phyloP scores from a whole-genome alignment of 2,113 vertebrate genomes.

The Equus przewalskii region DNA sequence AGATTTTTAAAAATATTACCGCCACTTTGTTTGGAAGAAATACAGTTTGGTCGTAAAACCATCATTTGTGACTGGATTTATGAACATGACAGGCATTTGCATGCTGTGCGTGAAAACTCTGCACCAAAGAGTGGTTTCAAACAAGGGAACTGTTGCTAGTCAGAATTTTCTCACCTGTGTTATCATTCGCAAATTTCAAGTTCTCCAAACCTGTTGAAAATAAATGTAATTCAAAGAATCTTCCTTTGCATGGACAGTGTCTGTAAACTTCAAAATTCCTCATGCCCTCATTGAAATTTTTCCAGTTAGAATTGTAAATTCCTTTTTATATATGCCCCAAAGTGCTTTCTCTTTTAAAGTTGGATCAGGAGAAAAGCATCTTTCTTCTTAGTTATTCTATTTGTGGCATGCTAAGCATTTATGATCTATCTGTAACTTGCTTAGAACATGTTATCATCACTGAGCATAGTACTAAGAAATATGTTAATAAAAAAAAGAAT shows the following conservation, averaged over 20 bases:
- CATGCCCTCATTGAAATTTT: neutral
- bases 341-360: slow-evolving; percentile 17
- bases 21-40: slow-evolving; percentile 86
- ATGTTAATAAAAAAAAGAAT: neutral
- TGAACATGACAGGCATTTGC: slow-evolving; percentile 81
- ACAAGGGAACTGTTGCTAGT: slow-evolving; percentile 65
- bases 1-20: slow-evolving; percentile 87
- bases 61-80: slow-evolving; percentile 85
- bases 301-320: neutral
- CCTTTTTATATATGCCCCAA: neutral
- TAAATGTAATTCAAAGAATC: neutral
- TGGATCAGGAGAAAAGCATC: neutral
- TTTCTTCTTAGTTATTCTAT: slow-evolving; percentile 8
- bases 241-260: neutral
- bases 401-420: neutral
- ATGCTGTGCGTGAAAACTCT: slow-evolving; percentile 78
- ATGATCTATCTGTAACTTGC: neutral
- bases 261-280: slow-evolving; percentile 19
- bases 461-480: neutral
- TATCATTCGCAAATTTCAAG: slow-evolving; percentile 36
- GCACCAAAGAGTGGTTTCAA: slow-evolving; percentile 69
- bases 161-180: slow-evolving; percentile 45
- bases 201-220: slow-evolving; percentile 51
- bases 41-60: slow-evolving; percentile 83
- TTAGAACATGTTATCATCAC: neutral